Conservation (phyloP, 2,797 vertebrate species). For the Parauchenoglanis punctatus region DNA sequence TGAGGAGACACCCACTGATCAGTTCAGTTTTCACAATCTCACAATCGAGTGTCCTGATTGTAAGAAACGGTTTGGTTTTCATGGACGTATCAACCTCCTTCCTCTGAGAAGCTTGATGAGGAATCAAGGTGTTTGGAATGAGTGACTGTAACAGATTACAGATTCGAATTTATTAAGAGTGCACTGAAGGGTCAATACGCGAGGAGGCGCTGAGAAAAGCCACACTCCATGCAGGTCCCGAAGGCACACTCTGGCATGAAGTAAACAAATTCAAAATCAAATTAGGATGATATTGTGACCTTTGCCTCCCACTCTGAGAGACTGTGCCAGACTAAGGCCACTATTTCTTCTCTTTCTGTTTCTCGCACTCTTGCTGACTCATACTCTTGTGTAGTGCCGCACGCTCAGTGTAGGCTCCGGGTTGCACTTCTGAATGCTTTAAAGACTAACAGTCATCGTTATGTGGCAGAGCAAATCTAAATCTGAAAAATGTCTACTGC, state of each 20-base stretch:
- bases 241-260: neutral
- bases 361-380: slow-evolving; percentile 17
- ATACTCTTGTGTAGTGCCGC: neutral
- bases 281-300: slow-evolving; percentile 16
- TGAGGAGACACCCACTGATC: neutral
- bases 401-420: slow-evolving; percentile 4
- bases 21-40: neutral
- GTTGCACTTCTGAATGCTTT: slow-evolving; percentile 9
- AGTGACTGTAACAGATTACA: neutral
- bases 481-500: neutral
- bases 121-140: neutral
- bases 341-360: neutral
- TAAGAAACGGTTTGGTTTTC: neutral
- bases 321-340: slow-evolving; percentile 10
- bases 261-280: neutral
- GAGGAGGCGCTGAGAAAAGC: neutral
- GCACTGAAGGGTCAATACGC: neutral
- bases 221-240: neutral
- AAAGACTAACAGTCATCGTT: slow-evolving; percentile 13
- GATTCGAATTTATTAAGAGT: neutral
- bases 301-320: slow-evolving; percentile 11
- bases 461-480: slow-evolving; percentile 3
- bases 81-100: too few relatives aligned
- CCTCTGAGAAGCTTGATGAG: neutral
- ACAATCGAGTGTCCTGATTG: neutral